Evolutionary conservation across 2,888 invertebrate species (phyloP).

Genomic region (Pseudococcus longispinus): DNA sequence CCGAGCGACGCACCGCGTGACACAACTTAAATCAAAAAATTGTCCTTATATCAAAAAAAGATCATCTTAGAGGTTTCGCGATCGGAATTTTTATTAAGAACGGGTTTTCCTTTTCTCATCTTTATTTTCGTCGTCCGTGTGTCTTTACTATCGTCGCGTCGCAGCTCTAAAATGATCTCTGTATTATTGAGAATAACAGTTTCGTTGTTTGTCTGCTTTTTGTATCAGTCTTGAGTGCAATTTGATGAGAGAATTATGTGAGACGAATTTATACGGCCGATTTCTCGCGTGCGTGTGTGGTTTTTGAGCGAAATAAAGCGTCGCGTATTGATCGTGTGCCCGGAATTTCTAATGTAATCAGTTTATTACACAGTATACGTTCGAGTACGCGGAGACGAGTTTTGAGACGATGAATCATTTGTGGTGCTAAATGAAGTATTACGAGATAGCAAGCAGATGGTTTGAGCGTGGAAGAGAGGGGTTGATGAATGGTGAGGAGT

Average conservation of each 20-base stretch:
- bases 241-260: constrained; percentile 15
- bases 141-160: not conserved
- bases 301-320: not conserved
- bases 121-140: not conserved
- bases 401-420: not conserved
- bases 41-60: constrained; percentile 21
- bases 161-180: not conserved
- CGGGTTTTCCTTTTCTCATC: not conserved
- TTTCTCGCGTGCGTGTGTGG: not conserved
- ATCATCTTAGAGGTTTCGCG: constrained; percentile 19
- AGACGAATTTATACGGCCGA: constrained; percentile 1
- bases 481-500: no score
- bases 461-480: no score
- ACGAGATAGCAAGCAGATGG: not conserved
- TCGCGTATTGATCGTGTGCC: not conserved
- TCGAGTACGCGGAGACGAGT: not conserved
- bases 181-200: constrained; percentile 19
- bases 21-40: constrained; percentile 13
- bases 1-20: not conserved
- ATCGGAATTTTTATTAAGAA: constrained; percentile 22
- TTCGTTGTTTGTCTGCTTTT: not conserved
- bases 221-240: not conserved
- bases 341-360: constrained; percentile 18
- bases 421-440: not conserved
- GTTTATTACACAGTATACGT: not conserved